Evolutionary conservation across 2,888 invertebrate genomes (phyloP), one percentile per base, ranked within the genome.

Genomic region (Eupithecia inturbata): DNA sequence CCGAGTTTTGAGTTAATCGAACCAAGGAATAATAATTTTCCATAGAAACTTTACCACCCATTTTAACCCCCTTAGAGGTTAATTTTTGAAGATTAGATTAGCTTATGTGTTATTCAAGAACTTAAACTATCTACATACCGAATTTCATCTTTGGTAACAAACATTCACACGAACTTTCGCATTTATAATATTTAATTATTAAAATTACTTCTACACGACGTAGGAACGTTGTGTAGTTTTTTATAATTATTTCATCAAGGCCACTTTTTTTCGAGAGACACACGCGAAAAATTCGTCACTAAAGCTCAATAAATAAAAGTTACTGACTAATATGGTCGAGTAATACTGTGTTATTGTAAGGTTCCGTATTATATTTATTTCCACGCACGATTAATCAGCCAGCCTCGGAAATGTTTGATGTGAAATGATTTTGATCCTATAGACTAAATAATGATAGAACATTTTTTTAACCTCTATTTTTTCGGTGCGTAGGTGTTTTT

Each of bases 201-300:
- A n/a, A n/a, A n/a, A n/a, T n/a, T n/a, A n/a, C n/a, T n/a, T n/a
- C n/a, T n/a, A n/a, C n/a, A n/a, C n/a, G n/a, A n/a, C n/a, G n/a
- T n/a, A n/a, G n/a, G n/a, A n/a, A n/a, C n/a, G n/a, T n/a, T n/a
- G n/a, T n/a, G n/a, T n/a, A n/a, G n/a, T n/a, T 16, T 41, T 14
- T 41, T 7, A 19, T n/a, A 45, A n/a, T n/a, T 19, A n/a, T 19
- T 45, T 19, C 19, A 57, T 14, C 7, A 26, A 1, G 9, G 74
- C 78, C 73, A 76, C 75, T 77, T 69, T 76, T 75, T 70, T 64
- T 76, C 76, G 69, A 68, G 62, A 62, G 62, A 73, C 74, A 76
- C 77, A 63, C 67, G 66, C 78, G 77, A 78, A 75, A 77, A 80
- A 77, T 75, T 75, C 69, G 67, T 71, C 78, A 75, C 74, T 22